Evolutionary conservation across 2,113 vertebrate species (phyloP).

Genomic region (Catagonus wagneri): DNA sequence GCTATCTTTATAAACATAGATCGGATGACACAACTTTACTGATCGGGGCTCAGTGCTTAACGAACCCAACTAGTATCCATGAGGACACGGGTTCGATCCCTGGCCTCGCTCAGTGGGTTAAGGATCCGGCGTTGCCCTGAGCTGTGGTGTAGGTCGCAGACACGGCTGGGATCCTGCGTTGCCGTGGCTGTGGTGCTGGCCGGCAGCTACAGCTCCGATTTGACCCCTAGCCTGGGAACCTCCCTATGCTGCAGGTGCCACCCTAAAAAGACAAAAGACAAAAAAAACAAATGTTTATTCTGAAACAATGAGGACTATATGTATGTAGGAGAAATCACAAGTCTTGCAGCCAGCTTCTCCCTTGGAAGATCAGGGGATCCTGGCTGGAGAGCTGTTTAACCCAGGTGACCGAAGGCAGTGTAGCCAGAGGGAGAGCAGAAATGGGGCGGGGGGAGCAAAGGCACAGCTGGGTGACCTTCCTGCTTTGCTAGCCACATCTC

Average conservation of each 20-base stretch:
- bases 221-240: no score
- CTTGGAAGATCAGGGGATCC: neutral
- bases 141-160: no score
- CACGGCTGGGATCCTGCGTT: no score
- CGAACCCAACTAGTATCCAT: no score
- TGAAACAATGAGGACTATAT: neutral
- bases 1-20: conserved; percentile 45
- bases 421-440: neutral
- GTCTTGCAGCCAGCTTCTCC: neutral
- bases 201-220: no score
- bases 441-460: neutral
- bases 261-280: no score
- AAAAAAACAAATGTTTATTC: conserved; percentile 42
- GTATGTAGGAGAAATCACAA: neutral
- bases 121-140: no score
- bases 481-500: neutral
- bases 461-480: neutral
- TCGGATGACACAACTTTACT: neutral
- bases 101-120: no score
- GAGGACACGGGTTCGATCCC: no score
- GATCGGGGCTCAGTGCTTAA: no score
- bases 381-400: neutral
- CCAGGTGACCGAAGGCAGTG: neutral
- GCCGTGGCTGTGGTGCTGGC: no score
- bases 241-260: no score